Percentiles rank a stretch among this genome's conserved stretches.
phyloP scores from a whole-genome alignment of 1,140 invertebrate genomes.

The Drosophila nannoptera region DNA sequence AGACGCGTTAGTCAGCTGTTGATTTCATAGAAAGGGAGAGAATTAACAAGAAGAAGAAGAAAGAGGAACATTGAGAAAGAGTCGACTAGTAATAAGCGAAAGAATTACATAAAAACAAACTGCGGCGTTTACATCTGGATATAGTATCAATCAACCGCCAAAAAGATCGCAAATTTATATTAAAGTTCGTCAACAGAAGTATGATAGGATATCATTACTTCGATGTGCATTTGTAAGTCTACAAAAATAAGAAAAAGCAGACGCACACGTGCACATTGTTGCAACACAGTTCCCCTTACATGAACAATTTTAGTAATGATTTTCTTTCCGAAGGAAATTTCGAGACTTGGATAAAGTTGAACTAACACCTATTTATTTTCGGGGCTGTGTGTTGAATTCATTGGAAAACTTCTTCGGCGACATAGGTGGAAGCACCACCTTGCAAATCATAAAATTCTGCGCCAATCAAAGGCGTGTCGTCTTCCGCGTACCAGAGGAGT shows the following conservation, averaged over 20 bases:
- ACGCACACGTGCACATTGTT: slow-evolving; percentile 44
- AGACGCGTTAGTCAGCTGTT: slow-evolving; percentile 16
- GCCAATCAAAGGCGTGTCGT: slow-evolving; percentile 79
- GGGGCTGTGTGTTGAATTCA: slow-evolving; percentile 81
- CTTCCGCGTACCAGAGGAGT: slow-evolving; percentile 81
- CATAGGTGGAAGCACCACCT: slow-evolving; percentile 80
- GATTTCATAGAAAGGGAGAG: not conserved
- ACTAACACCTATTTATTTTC: slow-evolving; percentile 80
- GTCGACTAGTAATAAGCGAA: slow-evolving; percentile 9
- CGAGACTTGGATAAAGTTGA: slow-evolving; percentile 67
- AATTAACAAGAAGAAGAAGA: slow-evolving; percentile 1
- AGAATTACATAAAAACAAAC: slow-evolving; percentile 56
- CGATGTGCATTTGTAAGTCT: slow-evolving; percentile 79
- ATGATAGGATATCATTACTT: slow-evolving; percentile 76
- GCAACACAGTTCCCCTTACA: not conserved
- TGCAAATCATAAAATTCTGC: slow-evolving; percentile 83
- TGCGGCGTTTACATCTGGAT: slow-evolving; percentile 41
- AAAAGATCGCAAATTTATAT: not conserved
- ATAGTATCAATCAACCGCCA: not conserved
- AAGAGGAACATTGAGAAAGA: slow-evolving; percentile 11
- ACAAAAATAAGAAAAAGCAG: too few species aligned
- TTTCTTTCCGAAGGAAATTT: slow-evolving; percentile 79
- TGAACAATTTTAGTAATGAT: not conserved
- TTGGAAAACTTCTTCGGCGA: slow-evolving; percentile 82
- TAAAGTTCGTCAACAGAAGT: slow-evolving; percentile 28